These are phyloP conservation scores for Echeneis naucrates DNA, from an alignment of 2,797 vertebrate species.

Conservation along the genomic window DNA sequence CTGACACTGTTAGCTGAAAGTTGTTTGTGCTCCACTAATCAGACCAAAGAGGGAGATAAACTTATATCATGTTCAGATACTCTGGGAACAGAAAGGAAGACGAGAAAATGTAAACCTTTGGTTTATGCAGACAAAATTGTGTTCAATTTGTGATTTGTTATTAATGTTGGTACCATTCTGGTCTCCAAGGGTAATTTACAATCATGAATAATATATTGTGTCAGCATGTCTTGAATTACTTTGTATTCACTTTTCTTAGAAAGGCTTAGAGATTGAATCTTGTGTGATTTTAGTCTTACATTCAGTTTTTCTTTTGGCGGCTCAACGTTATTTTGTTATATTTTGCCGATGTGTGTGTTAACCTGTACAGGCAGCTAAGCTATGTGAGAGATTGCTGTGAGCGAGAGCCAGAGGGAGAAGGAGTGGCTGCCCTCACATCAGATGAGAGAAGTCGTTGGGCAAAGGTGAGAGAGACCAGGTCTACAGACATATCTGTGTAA, in stretches of 20 bases:
- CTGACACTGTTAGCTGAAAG: not conserved
- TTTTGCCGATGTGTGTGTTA: conserved; percentile 5
- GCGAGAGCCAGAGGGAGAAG: conserved; percentile 86
- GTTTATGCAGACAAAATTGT: not conserved
- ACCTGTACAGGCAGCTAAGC: conserved; percentile 86
- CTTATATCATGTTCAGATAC: not conserved
- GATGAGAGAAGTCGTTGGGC: conserved; percentile 94
- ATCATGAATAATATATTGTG: not conserved
- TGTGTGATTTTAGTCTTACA: not conserved
- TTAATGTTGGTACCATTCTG: no score
- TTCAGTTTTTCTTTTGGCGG: not conserved
- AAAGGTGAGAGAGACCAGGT: conserved; percentile 79
- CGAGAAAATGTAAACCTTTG: not conserved
- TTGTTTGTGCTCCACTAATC: not conserved
- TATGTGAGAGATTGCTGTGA: conserved; percentile 87
- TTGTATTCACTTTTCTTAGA: not conserved
- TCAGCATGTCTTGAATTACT: not conserved
- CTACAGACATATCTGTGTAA: not conserved
- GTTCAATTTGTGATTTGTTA: no score
- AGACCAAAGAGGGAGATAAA: not conserved
- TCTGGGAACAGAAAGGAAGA: not conserved
- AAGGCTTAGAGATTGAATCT: no score
- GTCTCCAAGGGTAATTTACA: not conserved
- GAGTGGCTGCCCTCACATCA: conserved; percentile 90
- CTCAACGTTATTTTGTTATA: not conserved